phyloP scores from a whole-genome alignment of 2,113 vertebrate species.

The Hypomesus transpacificus region DNA sequence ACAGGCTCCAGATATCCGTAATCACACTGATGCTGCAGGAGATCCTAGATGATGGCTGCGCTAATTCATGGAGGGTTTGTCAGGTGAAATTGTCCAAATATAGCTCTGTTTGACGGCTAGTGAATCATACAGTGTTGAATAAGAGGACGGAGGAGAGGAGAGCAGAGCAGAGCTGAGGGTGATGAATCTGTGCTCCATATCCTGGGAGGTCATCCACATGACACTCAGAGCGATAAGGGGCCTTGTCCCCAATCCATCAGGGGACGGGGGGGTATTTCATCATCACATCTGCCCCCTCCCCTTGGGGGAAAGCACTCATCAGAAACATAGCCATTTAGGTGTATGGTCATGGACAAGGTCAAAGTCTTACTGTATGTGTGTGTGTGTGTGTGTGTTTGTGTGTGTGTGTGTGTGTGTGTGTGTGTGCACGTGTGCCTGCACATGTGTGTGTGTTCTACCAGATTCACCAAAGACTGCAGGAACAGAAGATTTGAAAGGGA shows the following conservation, averaged over 20 bases:
- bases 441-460: not conserved
- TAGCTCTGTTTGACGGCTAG: conserved; percentile 24
- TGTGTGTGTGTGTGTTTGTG: not conserved
- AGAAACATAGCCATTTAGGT: conserved; percentile 45
- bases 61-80: conserved; percentile 19
- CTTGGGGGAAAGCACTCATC: conserved; percentile 42
- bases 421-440: not conserved
- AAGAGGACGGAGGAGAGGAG: conserved; percentile 25
- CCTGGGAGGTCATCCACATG: conserved; percentile 64
- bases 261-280: conserved; percentile 51
- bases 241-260: conserved; percentile 67
- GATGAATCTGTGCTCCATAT: conserved; percentile 62
- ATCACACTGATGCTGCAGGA: not conserved
- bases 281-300: conserved; percentile 49
- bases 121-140: conserved; percentile 48
- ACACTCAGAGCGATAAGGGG: conserved; percentile 62
- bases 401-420: not conserved
- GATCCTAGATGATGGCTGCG: not conserved
- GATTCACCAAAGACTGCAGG: not conserved
- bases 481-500: not conserved
- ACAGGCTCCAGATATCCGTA: no score
- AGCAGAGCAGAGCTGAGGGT: conserved; percentile 18
- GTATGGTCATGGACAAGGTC: conserved; percentile 58
- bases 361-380: conserved; percentile 32
- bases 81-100: conserved; percentile 37